Percentiles rank a stretch among this genome's conserved stretches.
Conservation (phyloP, 2,888 invertebrate genomes). For the Emmelina monodactyla region DNA sequence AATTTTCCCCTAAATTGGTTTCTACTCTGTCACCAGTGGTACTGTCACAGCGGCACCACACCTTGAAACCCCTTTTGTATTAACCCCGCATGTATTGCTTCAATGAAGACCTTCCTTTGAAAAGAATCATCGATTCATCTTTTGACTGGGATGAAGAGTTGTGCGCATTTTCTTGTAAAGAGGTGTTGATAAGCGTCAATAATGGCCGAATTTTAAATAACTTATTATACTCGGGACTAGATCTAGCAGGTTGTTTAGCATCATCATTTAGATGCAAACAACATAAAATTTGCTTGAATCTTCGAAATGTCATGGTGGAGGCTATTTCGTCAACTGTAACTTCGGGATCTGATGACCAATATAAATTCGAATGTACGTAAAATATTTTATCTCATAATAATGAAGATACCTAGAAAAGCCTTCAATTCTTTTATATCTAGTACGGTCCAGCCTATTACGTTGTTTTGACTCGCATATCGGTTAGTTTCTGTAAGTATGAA, state of each 20-base stretch:
- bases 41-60: not conserved
- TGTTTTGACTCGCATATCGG: slow-evolving; percentile 7
- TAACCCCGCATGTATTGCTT: slow-evolving; percentile 15
- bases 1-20: slow-evolving; percentile 17
- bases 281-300: slow-evolving; percentile 14
- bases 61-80: slow-evolving; percentile 11
- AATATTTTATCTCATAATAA: no score
- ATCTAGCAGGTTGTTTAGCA: slow-evolving; percentile 8
- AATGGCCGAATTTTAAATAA: slow-evolving; percentile 16
- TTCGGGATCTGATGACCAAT: slow-evolving; percentile 16
- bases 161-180: slow-evolving; percentile 14
- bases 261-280: slow-evolving; percentile 16
- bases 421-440: slow-evolving; percentile 9
- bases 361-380: no score
- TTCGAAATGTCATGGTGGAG: slow-evolving; percentile 11
- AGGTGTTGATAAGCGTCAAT: slow-evolving; percentile 7
- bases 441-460: slow-evolving; percentile 8
- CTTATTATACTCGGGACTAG: slow-evolving; percentile 12
- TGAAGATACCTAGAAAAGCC: slow-evolving; percentile 13
- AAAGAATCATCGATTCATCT: slow-evolving; percentile 18
- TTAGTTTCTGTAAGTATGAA: slow-evolving; percentile 4
- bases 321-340: slow-evolving; percentile 14
- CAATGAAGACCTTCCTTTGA: slow-evolving; percentile 14
- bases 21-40: slow-evolving; percentile 14
- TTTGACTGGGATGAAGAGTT: slow-evolving; percentile 14